Evolutionary conservation across 2,113 vertebrate species (phyloP).

Genomic region (Zonotrichia leucophrys): DNA sequence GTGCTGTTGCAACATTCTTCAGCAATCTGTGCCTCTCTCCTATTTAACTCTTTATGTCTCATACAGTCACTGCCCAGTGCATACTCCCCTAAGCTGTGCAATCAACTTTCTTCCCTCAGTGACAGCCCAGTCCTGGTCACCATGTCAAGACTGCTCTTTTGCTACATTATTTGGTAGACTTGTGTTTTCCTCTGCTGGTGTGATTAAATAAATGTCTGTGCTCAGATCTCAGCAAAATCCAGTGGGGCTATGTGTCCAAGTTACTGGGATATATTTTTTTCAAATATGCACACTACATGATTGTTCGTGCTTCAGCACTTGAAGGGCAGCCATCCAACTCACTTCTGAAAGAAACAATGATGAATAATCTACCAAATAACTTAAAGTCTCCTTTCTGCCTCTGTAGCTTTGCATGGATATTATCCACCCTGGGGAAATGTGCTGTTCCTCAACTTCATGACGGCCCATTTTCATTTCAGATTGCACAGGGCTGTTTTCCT

Average conservation of each 20-base stretch:
- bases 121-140: neutral
- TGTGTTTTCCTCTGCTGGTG: neutral
- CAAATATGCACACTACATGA: neutral
- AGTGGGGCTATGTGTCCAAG: neutral
- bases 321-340: constrained; percentile 17
- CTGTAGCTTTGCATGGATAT: neutral
- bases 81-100: neutral
- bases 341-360: constrained; percentile 22
- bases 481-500: constrained; percentile 31
- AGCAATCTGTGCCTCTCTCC: neutral
- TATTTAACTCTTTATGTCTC: neutral
- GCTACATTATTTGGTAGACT: neutral
- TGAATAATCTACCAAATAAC: constrained; percentile 29
- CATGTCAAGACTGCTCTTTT: neutral
- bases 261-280: neutral
- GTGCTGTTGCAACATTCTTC: neutral
- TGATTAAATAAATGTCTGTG: constrained; percentile 1
- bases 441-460: constrained; percentile 8
- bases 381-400: constrained; percentile 26
- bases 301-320: neutral
- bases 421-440: neutral
- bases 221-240: neutral
- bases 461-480: constrained; percentile 27
- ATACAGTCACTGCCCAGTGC: neutral
- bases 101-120: neutral